Evolutionary conservation across 1,140 invertebrate species (phyloP).

Genomic region (Trichoplusia ni): DNA sequence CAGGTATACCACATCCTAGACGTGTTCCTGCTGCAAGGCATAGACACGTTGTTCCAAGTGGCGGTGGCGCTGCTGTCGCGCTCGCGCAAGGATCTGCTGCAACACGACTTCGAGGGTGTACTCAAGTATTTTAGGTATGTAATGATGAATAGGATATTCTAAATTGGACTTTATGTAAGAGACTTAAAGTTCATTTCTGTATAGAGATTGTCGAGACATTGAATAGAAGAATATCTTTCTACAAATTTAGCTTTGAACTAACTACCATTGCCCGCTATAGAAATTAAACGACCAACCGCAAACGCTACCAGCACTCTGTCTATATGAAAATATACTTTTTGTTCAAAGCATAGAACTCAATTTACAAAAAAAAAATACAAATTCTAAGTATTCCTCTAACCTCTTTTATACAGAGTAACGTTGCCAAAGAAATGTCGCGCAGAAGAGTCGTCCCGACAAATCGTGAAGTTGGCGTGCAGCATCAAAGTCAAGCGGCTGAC

Average conservation of each 20-base stretch:
- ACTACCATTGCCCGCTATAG: too few species aligned
- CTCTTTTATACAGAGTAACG: conserved; percentile 89
- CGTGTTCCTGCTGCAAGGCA: conserved; percentile 96
- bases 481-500: conserved; percentile 97
- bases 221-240: too few species aligned
- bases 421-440: conserved; percentile 97
- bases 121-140: conserved; percentile 87
- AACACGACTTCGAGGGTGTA: conserved; percentile 98
- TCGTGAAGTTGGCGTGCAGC: conserved; percentile 94
- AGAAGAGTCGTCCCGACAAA: conserved; percentile 92
- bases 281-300: too few species aligned
- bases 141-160: too few species aligned
- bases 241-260: too few species aligned
- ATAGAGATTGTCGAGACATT: too few species aligned
- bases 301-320: too few species aligned
- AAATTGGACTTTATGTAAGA: too few species aligned
- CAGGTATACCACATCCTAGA: conserved; percentile 96
- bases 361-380: too few species aligned
- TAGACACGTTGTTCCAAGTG: conserved; percentile 97
- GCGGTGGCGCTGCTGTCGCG: conserved; percentile 96
- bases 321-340: too few species aligned
- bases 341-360: too few species aligned
- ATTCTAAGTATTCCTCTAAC: not conserved
- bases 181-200: too few species aligned
- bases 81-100: conserved; percentile 95